Evolutionary conservation across 2,797 vertebrate genomes (phyloP).

Genomic region (Microctenopoma lineatum): DNA sequence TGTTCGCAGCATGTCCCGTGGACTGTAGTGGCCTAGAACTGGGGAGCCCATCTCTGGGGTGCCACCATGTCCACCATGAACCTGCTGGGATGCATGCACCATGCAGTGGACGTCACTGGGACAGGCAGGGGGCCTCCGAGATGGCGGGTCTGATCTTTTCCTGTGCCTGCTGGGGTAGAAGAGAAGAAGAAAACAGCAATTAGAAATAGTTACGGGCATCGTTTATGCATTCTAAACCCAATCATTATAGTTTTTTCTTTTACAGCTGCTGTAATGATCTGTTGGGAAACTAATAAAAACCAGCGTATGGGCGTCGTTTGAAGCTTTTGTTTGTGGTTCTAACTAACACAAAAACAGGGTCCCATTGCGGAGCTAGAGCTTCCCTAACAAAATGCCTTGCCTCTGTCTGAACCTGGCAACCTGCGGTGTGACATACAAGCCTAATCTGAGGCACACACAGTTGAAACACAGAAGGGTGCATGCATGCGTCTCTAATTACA

Average conservation of each 20-base stretch:
- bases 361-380: slow-evolving; percentile 38
- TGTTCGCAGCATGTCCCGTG: slow-evolving; percentile 90
- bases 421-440: slow-evolving; percentile 7
- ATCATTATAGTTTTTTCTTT: not conserved
- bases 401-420: slow-evolving; percentile 58
- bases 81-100: slow-evolving; percentile 87
- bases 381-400: slow-evolving; percentile 28
- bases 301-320: not conserved
- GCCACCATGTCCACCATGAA: slow-evolving; percentile 82
- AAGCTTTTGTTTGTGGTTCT: slow-evolving; percentile 26
- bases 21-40: slow-evolving; percentile 88
- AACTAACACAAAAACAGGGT: slow-evolving; percentile 38
- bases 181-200: slow-evolving; percentile 1
- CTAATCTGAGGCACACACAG: slow-evolving; percentile 14
- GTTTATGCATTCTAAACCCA: not conserved
- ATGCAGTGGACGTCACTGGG: slow-evolving; percentile 91
- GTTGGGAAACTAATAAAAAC: not conserved
- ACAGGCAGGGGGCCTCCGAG: slow-evolving; percentile 89
- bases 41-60: slow-evolving; percentile 89
- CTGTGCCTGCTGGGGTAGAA: slow-evolving; percentile 85
- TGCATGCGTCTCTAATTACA: not conserved
- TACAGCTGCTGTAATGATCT: no score
- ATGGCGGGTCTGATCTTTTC: slow-evolving; percentile 90
- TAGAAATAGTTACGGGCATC: not conserved
- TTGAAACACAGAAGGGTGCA: not conserved